Evolutionary conservation across 1,140 invertebrate species (phyloP).

Genomic region (Drosophila kikkawai): DNA sequence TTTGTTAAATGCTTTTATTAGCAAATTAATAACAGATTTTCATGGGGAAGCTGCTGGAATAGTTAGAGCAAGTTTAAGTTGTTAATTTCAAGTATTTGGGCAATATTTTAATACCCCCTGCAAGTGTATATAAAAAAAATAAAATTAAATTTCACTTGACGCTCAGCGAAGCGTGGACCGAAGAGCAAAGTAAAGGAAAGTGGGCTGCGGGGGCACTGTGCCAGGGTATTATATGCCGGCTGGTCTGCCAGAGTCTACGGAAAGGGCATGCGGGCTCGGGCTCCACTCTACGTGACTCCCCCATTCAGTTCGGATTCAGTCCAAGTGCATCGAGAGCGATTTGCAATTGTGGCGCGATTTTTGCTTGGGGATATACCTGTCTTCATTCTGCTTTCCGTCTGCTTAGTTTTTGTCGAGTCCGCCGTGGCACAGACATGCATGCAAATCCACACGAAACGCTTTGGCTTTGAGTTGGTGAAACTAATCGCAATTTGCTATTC

Average conservation of each 20-base stretch:
- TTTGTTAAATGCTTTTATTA: not conserved
- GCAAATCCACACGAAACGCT: conserved; percentile 68
- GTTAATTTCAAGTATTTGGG: not conserved
- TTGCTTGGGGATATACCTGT: conserved; percentile 29
- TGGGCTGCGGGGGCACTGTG: conserved; percentile 48
- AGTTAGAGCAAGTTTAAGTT: not conserved
- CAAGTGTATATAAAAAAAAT: conserved; percentile 40
- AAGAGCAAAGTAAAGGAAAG: conserved; percentile 36
- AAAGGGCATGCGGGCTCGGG: conserved; percentile 13
- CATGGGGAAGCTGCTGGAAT: not conserved
- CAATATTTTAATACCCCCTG: conserved; percentile 1
- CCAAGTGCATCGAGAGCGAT: conserved; percentile 46
- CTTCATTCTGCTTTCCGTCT: conserved; percentile 10
- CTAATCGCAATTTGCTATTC: conserved; percentile 46
- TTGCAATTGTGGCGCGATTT: conserved; percentile 49
- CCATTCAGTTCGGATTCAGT: not conserved
- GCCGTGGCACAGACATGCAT: conserved; percentile 49
- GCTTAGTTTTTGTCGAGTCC: conserved; percentile 38
- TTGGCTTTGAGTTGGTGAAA: conserved; percentile 51
- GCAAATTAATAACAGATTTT: not conserved
- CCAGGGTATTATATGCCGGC: conserved; percentile 26
- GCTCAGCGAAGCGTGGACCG: conserved; percentile 51
- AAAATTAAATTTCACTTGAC: conserved; percentile 72
- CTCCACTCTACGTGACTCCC: conserved; percentile 35
- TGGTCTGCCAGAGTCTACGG: conserved; percentile 27